These are phyloP conservation scores for Drosophila lowei DNA, from an alignment of 1,140 invertebrate species.

Conservation along the genomic window DNA sequence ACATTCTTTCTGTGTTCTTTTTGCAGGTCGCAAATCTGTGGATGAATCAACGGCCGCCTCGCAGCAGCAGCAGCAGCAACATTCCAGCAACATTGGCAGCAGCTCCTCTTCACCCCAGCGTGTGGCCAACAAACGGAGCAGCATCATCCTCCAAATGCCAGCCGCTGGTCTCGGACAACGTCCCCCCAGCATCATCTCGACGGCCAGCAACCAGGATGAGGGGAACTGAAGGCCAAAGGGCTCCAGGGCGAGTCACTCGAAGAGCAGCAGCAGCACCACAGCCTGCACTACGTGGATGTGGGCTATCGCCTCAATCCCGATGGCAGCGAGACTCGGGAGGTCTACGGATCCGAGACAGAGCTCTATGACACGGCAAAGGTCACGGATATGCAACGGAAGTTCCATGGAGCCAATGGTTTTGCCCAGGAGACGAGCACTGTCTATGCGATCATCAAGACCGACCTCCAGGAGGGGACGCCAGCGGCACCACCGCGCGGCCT, in stretches of 20 bases:
- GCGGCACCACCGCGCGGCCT: constrained; percentile 32
- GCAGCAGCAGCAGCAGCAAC: constrained; percentile 53
- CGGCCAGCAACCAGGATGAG: constrained; percentile 84
- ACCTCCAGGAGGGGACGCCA: constrained; percentile 53
- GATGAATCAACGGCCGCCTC: constrained; percentile 40
- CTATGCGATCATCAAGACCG: constrained; percentile 81
- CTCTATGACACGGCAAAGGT: constrained; percentile 76
- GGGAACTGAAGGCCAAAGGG: constrained; percentile 86
- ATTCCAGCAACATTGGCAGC: constrained; percentile 40
- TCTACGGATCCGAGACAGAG: constrained; percentile 75
- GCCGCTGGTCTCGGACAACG: constrained; percentile 86
- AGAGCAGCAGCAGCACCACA: constrained; percentile 49
- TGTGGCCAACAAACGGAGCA: constrained; percentile 76
- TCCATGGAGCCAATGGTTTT: constrained; percentile 78
- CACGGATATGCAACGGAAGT: constrained; percentile 75
- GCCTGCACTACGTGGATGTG: constrained; percentile 80
- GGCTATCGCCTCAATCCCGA: constrained; percentile 82
- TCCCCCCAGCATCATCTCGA: constrained; percentile 84
- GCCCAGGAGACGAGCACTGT: constrained; percentile 74
- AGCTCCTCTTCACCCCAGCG: constrained; percentile 55
- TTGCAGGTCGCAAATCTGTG: constrained; percentile 68
- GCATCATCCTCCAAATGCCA: constrained; percentile 85
- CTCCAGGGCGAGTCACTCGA: constrained; percentile 79
- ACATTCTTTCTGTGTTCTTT: background rate
- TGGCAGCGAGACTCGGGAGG: constrained; percentile 77